Base-by-base conservation (phyloP, 2,888 invertebrate genomes). In the Prostheceraeus crozeri region DNA sequence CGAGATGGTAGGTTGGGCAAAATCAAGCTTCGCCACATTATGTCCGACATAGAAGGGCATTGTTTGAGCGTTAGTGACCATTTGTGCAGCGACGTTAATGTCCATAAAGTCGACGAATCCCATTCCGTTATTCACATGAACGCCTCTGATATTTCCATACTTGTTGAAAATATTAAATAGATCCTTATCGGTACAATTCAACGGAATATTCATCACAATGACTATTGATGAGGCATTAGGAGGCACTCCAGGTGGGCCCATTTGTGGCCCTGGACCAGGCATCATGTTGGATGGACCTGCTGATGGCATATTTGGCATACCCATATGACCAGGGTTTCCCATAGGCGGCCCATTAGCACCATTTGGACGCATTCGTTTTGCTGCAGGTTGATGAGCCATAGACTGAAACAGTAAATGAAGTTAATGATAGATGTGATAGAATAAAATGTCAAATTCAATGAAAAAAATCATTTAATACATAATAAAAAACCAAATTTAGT, bases 91-190 rank as follows among this genome's bases (percentile, higher is more conserved):
- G 11, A 36, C 23, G 14, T 19, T 48, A 8, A 30, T 23, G 19
- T 62, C 53, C 6, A 35, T 23, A 16, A 61, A 61, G 23, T 61
- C 61, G 1, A 61, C 31, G 1, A 61, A 35, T 11, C 60, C 60
- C 19, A 23, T 28, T 3, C 31, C n/a, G 21, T 35, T 27, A 52
- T 59, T 35, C 19, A 35, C 35, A 3, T 51, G 35, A n/a, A 46
- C n/a, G 4, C 35, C 21, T 21, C 4, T 25, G 30, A 51, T 35
- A n/a, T 21, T 25, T n/a, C 59, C 59, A 58, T 60, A 58, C 10
- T 58, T 14, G 16, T 25, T n/a, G 19, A 58, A 57, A 2, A 58
- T 14, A 58, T 27, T 28, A 4, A 31, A 11, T 10, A 58, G 19
- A 16, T 58, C 59, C 1, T 14, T 21, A 21, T 58, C 59, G 2